phyloP scores from a whole-genome alignment of 2,888 invertebrate species.

The Drosophila kokeensis region DNA sequence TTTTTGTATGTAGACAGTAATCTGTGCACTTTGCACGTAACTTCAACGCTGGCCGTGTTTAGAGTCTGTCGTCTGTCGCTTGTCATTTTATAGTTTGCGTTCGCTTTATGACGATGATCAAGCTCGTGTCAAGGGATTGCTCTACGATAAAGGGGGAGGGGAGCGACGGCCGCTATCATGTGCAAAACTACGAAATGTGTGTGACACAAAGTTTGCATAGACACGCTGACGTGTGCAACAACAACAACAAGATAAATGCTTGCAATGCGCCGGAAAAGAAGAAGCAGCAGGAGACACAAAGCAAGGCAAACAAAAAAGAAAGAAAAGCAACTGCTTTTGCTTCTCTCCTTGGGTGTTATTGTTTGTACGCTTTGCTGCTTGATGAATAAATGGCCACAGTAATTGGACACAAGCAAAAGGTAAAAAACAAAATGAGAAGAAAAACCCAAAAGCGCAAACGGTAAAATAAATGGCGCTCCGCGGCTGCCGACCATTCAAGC shows the following conservation, averaged over 20 bases:
- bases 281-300: not conserved
- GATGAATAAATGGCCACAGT: slow-evolving; percentile 68
- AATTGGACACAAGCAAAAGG: slow-evolving; percentile 57
- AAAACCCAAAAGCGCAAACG: slow-evolving; percentile 45
- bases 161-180: not conserved
- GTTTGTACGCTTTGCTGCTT: slow-evolving; percentile 45
- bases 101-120: slow-evolving; percentile 51
- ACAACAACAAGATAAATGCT: slow-evolving; percentile 21
- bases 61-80: slow-evolving; percentile 26
- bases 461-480: slow-evolving; percentile 34
- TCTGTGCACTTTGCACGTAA: slow-evolving; percentile 61
- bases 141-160: not conserved
- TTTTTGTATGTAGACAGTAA: slow-evolving; percentile 18
- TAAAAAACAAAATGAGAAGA: slow-evolving; percentile 14
- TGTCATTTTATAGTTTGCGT: slow-evolving; percentile 56
- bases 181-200: slow-evolving; percentile 25
- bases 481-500: slow-evolving; percentile 53
- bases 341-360: slow-evolving; percentile 28
- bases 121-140: slow-evolving; percentile 33
- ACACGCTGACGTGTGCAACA: slow-evolving; percentile 25
- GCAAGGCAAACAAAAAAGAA: slow-evolving; percentile 3
- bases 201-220: slow-evolving; percentile 39
- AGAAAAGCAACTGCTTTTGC: slow-evolving; percentile 7
- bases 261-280: slow-evolving; percentile 34
- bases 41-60: slow-evolving; percentile 44